Evolutionary conservation across 2,888 invertebrate genomes (phyloP).

Genomic region (Apotomis capreana): DNA sequence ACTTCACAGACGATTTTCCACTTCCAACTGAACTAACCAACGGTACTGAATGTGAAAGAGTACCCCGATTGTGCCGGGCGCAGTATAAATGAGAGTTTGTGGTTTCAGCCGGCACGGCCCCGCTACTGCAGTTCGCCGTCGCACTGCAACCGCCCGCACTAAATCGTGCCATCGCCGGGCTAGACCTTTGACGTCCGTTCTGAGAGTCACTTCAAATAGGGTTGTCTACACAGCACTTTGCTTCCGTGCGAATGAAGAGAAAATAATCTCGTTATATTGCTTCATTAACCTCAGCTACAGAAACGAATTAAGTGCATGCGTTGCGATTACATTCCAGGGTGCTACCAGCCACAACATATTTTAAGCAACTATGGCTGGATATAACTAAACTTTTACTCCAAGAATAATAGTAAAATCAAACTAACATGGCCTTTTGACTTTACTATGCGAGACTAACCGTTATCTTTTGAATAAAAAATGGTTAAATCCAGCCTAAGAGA

Average conservation of each 20-base stretch:
- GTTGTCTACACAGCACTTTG: constrained; percentile 26
- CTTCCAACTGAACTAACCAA: constrained; percentile 1
- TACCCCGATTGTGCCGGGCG: constrained; percentile 28
- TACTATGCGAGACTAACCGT: too few species aligned
- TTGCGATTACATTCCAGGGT: neutral
- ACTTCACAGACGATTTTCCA: constrained; percentile 17
- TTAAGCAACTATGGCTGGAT: constrained; percentile 5
- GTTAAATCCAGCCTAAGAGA: too few species aligned
- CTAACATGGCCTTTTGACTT: too few species aligned
- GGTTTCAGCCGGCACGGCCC: constrained; percentile 37
- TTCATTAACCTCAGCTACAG: neutral
- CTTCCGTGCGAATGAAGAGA: neutral
- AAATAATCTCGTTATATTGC: neutral
- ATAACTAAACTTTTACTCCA: too few species aligned
- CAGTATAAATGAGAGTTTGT: constrained; percentile 42
- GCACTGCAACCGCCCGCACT: constrained; percentile 48
- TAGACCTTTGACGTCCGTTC: constrained; percentile 45
- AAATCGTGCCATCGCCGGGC: constrained; percentile 49
- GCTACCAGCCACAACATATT: constrained; percentile 1
- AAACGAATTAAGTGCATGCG: neutral
- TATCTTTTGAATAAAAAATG: too few species aligned
- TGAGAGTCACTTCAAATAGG: constrained; percentile 41
- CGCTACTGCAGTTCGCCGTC: constrained; percentile 40
- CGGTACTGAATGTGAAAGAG: constrained; percentile 23
- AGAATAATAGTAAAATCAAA: neutral